phyloP scores from a whole-genome alignment of 2,888 invertebrate genomes.

The Rhamnusium bicolor region DNA sequence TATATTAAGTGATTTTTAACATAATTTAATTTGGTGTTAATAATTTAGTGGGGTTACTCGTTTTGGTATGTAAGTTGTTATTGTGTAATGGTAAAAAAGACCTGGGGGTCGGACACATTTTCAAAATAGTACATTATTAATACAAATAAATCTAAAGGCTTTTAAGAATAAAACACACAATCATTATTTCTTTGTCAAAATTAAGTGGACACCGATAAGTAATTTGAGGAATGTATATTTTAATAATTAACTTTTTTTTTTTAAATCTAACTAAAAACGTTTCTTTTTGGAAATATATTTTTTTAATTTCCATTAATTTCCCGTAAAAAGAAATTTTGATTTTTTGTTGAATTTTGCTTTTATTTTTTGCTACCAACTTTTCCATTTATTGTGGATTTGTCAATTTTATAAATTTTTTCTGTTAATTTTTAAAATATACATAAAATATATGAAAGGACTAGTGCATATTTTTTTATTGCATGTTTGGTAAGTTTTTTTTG shows the following conservation, averaged over 20 bases:
- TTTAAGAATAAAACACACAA: neutral
- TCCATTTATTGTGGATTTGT: no score
- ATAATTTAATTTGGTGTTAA: conserved; percentile 62
- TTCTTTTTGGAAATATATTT: no score
- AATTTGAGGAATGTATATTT: no score
- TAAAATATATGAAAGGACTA: no score
- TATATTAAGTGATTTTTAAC: conserved; percentile 56
- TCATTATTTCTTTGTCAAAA: neutral
- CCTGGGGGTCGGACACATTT: conserved; percentile 17
- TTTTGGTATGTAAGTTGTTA: conserved; percentile 54
- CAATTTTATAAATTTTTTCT: neutral
- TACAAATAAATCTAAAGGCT: no score
- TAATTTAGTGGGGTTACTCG: conserved; percentile 57
- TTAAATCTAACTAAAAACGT: neutral
- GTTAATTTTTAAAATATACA: neutral
- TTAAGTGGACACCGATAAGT: neutral
- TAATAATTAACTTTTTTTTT: neutral
- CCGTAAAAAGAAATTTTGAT: no score
- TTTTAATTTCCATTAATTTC: no score
- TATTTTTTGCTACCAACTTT: no score
- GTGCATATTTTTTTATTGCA: no score
- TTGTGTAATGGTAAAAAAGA: conserved; percentile 38
- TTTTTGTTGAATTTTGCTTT: no score
- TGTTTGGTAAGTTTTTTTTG: no score
- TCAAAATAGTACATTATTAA: conserved; percentile 2